Evolutionary conservation across 1,140 invertebrate genomes (phyloP).

Genomic region (Pogonognathellus flavescens): DNA sequence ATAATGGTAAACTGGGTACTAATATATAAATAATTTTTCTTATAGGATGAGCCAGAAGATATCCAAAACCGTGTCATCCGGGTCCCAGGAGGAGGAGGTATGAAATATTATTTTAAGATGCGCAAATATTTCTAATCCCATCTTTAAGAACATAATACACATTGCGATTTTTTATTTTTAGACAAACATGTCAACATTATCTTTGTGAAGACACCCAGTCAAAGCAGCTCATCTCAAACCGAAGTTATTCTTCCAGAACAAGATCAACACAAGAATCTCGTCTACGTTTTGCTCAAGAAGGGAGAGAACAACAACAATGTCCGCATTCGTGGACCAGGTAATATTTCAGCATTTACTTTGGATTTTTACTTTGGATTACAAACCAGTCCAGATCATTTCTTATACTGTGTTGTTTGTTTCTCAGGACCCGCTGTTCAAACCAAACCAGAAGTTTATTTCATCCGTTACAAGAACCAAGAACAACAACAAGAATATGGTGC

Average conservation of each 20-base stretch:
- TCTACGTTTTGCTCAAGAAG: slow-evolving; percentile 89
- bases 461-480: slow-evolving; percentile 77
- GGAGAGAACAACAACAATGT: slow-evolving; percentile 79
- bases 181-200: slow-evolving; percentile 58
- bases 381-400: not conserved
- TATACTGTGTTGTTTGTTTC: no score
- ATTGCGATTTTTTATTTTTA: no score
- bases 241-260: slow-evolving; percentile 58
- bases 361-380: not conserved
- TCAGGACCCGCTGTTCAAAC: slow-evolving; percentile 73
- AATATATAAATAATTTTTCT: not conserved
- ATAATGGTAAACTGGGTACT: no score
- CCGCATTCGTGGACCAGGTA: slow-evolving; percentile 72
- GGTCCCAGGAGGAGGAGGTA: slow-evolving; percentile 49
- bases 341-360: slow-evolving; percentile 74
- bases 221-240: slow-evolving; percentile 13
- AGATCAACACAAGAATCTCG: slow-evolving; percentile 84
- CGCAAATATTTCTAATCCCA: no score
- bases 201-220: slow-evolving; percentile 45
- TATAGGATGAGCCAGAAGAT: slow-evolving; percentile 52
- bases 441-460: slow-evolving; percentile 89
- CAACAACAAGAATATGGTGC: not conserved
- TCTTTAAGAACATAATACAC: no score
- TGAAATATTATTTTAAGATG: no score
- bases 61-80: slow-evolving; percentile 28